Evolutionary conservation across 2,797 vertebrate species (phyloP).

Genomic region (Ptychadena robeensis): DNA sequence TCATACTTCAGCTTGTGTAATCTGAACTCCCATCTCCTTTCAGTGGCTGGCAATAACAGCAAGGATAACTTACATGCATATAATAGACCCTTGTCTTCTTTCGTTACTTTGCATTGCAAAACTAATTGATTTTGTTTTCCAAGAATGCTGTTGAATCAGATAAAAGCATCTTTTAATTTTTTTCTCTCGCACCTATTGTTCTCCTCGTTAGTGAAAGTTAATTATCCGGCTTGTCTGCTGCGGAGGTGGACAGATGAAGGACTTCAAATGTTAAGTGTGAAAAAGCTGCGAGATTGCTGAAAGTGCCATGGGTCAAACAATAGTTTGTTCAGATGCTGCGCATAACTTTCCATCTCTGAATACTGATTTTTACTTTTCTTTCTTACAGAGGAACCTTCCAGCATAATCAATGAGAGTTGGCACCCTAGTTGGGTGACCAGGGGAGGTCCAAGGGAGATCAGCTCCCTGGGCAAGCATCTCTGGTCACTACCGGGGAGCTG

Average conservation of each 20-base stretch:
- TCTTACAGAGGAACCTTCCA: too few species aligned
- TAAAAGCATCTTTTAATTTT: conserved; percentile 13
- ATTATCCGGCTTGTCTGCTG: conserved; percentile 29
- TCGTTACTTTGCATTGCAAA: conserved; percentile 55
- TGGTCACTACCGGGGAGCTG: too few species aligned
- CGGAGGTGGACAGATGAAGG: conserved; percentile 6
- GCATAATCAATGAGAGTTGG: too few species aligned
- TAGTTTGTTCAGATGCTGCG: neutral
- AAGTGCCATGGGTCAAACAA: neutral
- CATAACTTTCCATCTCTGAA: too few species aligned
- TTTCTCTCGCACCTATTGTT: conserved; percentile 13
- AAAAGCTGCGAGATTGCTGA: neutral
- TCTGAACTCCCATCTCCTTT: conserved; percentile 21
- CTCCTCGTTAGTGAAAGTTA: conserved; percentile 39
- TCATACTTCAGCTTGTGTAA: conserved; percentile 22
- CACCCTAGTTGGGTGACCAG: too few species aligned
- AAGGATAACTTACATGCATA: conserved; percentile 21
- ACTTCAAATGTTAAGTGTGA: neutral
- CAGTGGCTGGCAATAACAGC: conserved; percentile 2
- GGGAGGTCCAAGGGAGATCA: too few species aligned
- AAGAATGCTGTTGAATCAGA: conserved; percentile 20
- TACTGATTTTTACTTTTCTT: too few species aligned
- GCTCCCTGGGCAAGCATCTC: too few species aligned
- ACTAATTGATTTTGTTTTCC: conserved; percentile 55
- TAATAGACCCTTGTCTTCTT: conserved; percentile 40